A percentile compares a stretch with the other conserved stretches of the same genome.
Evolutionary conservation across 2,888 invertebrate species (phyloP).

Genomic region (Epistrophella euchroma): DNA sequence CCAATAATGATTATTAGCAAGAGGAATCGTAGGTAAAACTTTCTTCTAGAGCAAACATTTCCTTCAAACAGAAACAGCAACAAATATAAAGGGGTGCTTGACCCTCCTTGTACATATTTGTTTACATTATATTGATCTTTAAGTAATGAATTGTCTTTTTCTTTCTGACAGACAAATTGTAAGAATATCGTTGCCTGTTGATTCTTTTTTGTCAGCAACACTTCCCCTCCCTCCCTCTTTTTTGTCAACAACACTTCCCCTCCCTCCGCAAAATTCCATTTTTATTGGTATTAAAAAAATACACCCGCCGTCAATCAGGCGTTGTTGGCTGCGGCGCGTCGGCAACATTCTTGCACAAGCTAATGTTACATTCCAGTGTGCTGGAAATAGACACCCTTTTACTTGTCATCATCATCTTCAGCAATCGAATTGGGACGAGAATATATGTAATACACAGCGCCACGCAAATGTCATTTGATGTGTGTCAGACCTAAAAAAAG

Average conservation of each 20-base stretch:
- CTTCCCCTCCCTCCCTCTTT: too few species aligned
- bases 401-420: constrained; percentile 10
- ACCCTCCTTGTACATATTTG: too few species aligned
- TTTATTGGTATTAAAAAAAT: too few species aligned
- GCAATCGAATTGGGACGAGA: not conserved
- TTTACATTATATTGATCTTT: not conserved
- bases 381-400: constrained; percentile 19
- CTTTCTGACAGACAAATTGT: too few species aligned
- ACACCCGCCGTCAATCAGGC: not conserved
- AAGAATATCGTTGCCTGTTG: not conserved
- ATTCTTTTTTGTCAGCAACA: not conserved
- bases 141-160: not conserved
- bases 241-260: too few species aligned
- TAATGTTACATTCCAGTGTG: constrained; percentile 6
- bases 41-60: not conserved
- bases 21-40: too few species aligned
- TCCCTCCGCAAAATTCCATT: not conserved
- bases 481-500: not conserved
- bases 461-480: constrained; percentile 9
- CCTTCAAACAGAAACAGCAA: too few species aligned
- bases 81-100: too few species aligned
- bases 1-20: too few species aligned
- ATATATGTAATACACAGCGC: constrained; percentile 30
- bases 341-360: constrained; percentile 20
- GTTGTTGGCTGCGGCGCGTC: too few species aligned